Evolutionary conservation across 2,113 vertebrate genomes (phyloP), one percentile per base, ranked within the genome.

Genomic region (Rhinopomastus cyanomelas): DNA sequence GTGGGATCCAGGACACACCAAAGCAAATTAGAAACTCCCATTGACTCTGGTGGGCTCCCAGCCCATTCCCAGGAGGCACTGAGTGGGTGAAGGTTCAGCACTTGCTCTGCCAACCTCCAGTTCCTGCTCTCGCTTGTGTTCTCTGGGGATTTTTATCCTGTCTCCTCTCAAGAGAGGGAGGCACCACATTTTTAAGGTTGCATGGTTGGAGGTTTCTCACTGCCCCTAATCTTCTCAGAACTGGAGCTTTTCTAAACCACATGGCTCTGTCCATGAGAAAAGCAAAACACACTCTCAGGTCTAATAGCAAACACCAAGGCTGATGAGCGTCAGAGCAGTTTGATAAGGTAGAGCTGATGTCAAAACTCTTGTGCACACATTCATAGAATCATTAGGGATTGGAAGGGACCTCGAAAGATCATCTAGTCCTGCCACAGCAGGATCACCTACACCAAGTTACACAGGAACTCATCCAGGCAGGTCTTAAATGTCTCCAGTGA

Each of bases 61-160:
- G 94, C 69, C 36, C 30, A 88, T 85, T 90, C 71, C 89, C 95
- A 87, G 79, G 94, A 95, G 92, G 89, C 92, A 87, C 13, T 59
- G 42, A 85, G 86, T 46, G 36, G 80, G 62, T 85, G 79, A 95
- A 95, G 78, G 81, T n/a, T 75, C 95, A 90, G 46, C 53, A 60
- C 15, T 89, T 81, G 77, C 69, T 36, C 62, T 94, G 93, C 88
- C 93, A 94, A 53, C 62, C 60, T 78, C 78, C 57, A 55, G 19
- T 78, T 94, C 90, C 92, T 95, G 93, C 62, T 94, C 93, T 91
- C 81, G 92, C 92, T 80, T 85, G 92, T 73, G 55, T 42, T 93
- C 74, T 90, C 68, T 21, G 61, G 39, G 0, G 36, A 89, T 86
- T 68, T 56, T 90, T 86, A 48, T 26, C 60, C 22, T 68, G 42